A percentile compares a stretch with the other conserved stretches of the same genome.
phyloP scores from a whole-genome alignment of 1,140 invertebrate species.

The Metaphire vulgaris region DNA sequence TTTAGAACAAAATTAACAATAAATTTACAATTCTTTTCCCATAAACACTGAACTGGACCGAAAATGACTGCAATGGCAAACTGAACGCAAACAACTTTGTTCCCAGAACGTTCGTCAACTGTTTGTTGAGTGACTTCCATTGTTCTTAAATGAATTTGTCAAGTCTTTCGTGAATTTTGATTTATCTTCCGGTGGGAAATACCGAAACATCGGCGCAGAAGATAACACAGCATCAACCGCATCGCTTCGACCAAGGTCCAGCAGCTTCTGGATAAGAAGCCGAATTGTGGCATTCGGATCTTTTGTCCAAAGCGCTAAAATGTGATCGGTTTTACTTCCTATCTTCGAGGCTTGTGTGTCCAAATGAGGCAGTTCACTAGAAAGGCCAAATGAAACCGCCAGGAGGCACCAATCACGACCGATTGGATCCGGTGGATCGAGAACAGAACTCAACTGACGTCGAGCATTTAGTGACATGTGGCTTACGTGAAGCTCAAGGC shows the following conservation, averaged over 20 bases:
- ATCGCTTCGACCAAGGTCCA: conserved; percentile 56
- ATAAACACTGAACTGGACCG: no score
- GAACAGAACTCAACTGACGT: conserved; percentile 54
- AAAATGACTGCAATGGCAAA: no score
- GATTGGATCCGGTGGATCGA: conserved; percentile 71
- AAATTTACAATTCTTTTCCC: no score
- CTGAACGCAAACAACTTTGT: no score
- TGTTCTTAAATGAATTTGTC: no score
- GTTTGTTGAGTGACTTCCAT: no score
- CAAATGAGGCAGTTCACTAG: conserved; percentile 55
- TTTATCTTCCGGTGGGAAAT: no score
- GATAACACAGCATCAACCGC: conserved; percentile 54
- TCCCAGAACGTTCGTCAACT: no score
- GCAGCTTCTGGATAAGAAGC: conserved; percentile 53
- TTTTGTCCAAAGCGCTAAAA: conserved; percentile 55
- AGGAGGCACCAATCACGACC: conserved; percentile 77
- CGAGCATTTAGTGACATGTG: conserved; percentile 55
- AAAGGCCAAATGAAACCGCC: conserved; percentile 65
- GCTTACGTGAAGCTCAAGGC: conserved; percentile 55
- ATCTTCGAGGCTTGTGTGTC: conserved; percentile 42
- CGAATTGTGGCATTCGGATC: conserved; percentile 52
- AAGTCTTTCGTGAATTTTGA: no score
- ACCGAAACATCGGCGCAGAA: conserved; percentile 52
- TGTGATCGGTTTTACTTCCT: conserved; percentile 53
- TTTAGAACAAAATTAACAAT: no score